These are phyloP conservation scores for Campylorhamphus procurvoides DNA, from an alignment of 2,113 vertebrate genomes.

Conservation along the genomic window DNA sequence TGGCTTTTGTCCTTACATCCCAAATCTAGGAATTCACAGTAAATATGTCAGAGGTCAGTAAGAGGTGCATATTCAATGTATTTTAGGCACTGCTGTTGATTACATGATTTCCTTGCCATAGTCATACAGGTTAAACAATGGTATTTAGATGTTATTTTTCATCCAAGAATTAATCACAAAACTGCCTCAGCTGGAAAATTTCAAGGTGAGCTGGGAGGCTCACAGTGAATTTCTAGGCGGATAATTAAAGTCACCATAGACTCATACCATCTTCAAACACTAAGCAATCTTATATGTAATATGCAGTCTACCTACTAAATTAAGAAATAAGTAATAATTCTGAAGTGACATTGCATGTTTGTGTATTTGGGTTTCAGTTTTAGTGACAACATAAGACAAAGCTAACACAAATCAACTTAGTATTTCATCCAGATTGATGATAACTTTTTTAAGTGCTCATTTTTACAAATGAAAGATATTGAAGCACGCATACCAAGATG, in stretches of 20 bases:
- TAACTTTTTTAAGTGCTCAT: neutral
- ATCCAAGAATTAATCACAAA: neutral
- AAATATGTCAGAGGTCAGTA: neutral
- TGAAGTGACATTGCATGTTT: neutral
- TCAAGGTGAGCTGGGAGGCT: neutral
- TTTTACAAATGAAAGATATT: neutral
- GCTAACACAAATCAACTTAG: neutral
- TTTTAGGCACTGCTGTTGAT: neutral
- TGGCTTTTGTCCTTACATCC: conserved; percentile 96
- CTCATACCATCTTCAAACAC: neutral
- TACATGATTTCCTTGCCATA: neutral
- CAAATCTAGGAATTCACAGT: conserved; percentile 82
- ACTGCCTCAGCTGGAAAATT: neutral
- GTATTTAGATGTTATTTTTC: neutral
- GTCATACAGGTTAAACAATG: neutral
- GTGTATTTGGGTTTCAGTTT: neutral
- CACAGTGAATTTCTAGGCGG: neutral
- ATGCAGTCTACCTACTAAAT: neutral
- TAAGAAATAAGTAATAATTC: neutral
- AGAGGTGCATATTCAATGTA: neutral
- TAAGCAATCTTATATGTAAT: neutral
- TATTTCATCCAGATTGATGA: neutral
- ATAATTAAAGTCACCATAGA: neutral
- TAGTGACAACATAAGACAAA: neutral
- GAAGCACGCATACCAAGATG: neutral